phyloP scores from a whole-genome alignment of 2,113 vertebrate genomes.

The Atherinomorus stipes region DNA sequence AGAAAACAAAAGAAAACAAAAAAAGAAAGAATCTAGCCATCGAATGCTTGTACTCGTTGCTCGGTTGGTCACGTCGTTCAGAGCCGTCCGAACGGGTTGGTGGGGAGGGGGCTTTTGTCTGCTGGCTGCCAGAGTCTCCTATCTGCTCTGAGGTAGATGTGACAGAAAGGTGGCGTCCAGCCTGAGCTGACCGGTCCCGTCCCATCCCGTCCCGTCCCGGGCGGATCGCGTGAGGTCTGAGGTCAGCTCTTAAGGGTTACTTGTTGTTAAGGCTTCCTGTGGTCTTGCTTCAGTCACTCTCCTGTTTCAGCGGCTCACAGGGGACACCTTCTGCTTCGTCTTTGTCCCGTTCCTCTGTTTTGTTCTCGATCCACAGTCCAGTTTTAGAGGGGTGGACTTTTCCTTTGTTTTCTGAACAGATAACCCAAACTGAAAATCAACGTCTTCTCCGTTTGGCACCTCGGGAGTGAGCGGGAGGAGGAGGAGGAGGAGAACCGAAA shows the following conservation, averaged over 20 bases:
- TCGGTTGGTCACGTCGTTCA: constrained; percentile 23
- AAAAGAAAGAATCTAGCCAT: background rate
- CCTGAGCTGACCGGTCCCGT: constrained; percentile 17
- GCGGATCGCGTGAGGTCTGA: constrained; percentile 48
- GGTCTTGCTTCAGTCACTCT: constrained; percentile 71
- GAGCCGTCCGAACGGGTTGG: constrained; percentile 9
- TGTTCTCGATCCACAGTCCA: constrained; percentile 72
- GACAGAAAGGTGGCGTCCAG: constrained; percentile 60
- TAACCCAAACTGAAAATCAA: constrained; percentile 49
- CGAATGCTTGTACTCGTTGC: constrained; percentile 11
- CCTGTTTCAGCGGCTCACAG: constrained; percentile 48
- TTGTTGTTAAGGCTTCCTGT: constrained; percentile 87
- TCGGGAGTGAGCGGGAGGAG: constrained; percentile 70
- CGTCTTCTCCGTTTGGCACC: constrained; percentile 91
- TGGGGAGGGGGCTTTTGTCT: background rate
- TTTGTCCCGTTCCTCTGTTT: constrained; percentile 56
- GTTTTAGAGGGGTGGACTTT: constrained; percentile 74
- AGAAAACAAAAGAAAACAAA: background rate
- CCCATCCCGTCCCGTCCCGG: constrained; percentile 3
- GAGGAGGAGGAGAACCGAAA: constrained; percentile 44
- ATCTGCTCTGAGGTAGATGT: constrained; percentile 78
- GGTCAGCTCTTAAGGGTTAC: constrained; percentile 64
- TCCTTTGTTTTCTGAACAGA: constrained; percentile 47
- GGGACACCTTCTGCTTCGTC: constrained; percentile 38
- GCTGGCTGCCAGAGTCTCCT: constrained; percentile 59